Conservation (phyloP, 2,113 vertebrate species). For the Corythornis cristatus region DNA sequence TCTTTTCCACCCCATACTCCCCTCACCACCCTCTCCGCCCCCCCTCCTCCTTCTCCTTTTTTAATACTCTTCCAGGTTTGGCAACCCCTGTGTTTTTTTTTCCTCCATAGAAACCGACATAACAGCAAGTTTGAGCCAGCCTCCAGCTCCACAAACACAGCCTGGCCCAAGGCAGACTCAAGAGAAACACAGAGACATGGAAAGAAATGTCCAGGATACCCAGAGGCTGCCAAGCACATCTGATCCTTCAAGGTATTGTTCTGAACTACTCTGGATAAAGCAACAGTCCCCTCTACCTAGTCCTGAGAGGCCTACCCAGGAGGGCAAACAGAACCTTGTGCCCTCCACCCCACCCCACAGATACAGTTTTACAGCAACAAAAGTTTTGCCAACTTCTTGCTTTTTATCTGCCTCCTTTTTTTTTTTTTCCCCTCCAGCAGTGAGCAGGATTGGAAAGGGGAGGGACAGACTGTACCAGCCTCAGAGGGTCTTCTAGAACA, state of each 20-base stretch:
- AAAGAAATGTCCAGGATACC: slow-evolving; percentile 54
- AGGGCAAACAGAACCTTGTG: neutral
- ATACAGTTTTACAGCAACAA: neutral
- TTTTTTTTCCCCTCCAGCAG: too few relatives aligned
- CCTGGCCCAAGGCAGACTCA: slow-evolving; percentile 61
- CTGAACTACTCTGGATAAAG: neutral
- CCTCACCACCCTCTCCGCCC: neutral
- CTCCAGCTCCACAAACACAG: slow-evolving; percentile 88
- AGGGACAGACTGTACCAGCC: neutral
- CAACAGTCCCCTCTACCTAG: neutral
- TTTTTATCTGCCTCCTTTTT: neutral
- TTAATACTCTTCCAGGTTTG: slow-evolving; percentile 77
- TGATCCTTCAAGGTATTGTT: slow-evolving; percentile 39
- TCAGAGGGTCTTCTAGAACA: neutral
- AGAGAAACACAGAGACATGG: slow-evolving; percentile 10
- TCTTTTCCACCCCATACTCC: slow-evolving; percentile 42
- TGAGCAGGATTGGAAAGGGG: neutral
- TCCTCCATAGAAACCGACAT: slow-evolving; percentile 95
- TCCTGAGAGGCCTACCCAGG: neutral
- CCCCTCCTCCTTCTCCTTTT: slow-evolving; percentile 54
- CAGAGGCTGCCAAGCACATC: slow-evolving; percentile 47
- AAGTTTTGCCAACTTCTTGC: neutral
- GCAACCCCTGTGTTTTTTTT: slow-evolving; percentile 85
- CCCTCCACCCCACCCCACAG: neutral
- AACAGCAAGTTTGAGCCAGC: slow-evolving; percentile 85